Conservation (phyloP, 2,113 vertebrate genomes). For the Mungos mungo region DNA sequence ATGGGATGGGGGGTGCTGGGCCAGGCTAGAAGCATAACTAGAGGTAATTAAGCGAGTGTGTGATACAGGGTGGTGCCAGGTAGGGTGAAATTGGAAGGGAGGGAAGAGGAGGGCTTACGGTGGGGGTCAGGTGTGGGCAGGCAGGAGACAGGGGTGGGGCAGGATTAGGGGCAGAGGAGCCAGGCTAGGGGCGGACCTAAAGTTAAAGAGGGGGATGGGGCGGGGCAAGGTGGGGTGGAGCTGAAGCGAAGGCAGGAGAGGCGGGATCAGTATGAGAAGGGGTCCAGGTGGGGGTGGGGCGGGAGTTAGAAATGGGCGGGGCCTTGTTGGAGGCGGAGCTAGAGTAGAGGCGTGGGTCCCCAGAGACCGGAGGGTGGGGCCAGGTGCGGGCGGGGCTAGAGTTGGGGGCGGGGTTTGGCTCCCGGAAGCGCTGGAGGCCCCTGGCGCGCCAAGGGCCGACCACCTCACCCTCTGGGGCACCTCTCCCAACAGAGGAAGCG, state of each 20-base stretch:
- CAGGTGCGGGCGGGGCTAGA: background rate
- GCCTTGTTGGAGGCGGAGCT: background rate
- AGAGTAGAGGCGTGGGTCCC: background rate
- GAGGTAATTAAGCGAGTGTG: background rate
- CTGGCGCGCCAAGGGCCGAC: fast-evolving
- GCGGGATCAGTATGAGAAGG: too few relatives aligned
- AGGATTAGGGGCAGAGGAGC: background rate
- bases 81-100: background rate
- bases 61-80: background rate
- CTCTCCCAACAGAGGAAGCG: slow-evolving; percentile 88
- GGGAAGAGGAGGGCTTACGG: background rate
- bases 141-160: background rate
- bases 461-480: background rate
- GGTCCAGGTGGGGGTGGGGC: background rate
- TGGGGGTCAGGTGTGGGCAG: too few relatives aligned
- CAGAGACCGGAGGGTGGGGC: too few relatives aligned
- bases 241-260: background rate
- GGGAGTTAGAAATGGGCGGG: background rate
- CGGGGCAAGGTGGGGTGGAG: background rate
- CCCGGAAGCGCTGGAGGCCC: fast-evolving
- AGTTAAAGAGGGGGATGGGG: background rate
- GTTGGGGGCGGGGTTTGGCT: background rate
- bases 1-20: background rate
- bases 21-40: background rate
- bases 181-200: too few relatives aligned